Evolutionary conservation across 2,888 invertebrate genomes (phyloP), one percentile per base, ranked within the genome.

Genomic region (Tholera decimalis): DNA sequence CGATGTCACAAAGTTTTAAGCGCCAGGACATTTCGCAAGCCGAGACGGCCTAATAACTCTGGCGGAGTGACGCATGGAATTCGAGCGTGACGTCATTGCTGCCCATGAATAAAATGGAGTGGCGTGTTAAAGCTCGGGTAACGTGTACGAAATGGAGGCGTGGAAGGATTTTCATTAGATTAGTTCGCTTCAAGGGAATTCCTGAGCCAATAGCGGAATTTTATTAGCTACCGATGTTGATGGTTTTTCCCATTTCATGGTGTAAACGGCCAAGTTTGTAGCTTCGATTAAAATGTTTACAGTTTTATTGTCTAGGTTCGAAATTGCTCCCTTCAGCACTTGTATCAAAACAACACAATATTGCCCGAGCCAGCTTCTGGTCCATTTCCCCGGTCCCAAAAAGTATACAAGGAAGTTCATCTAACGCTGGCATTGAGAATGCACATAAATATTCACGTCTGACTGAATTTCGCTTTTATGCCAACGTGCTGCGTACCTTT

Each of bases 161-260:
- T 74, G 77, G 63, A 81, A 74, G 71, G 79, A 80, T 80, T 80
- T 80, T 74, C 79, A 80, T 80, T 80, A 78, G 66, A 58, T 68
- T 73, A 55, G 35, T 60, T 56, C 67, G 60, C 50, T 60, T 61
- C 54, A 50, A 63, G 68, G 64, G 68, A 66, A 81, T 80, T 81
- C 74, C 56, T 46, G 43, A 22, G 66, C 53, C 74, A 79, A 81
- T 81, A 68, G 70, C 43, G 53, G 46, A 54, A 44, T 75, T 75
- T 58, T 71, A 71, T 67, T 80, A 55, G 44, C 56, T 43, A 44
- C 47, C 37, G 41, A 60, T 56, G 30, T 56, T 56, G 56, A 76
- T 50, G 62, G 49, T 49, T 57, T 35, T 30, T 43, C 55, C 54
- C 43, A n/a, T 58, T 72, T 46, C 26, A 50, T 72, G 26, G 35